Evolutionary conservation across 2,888 invertebrate species (phyloP), one percentile per base, ranked within the genome.

Genomic region (Tolmerus cingulatus): DNA sequence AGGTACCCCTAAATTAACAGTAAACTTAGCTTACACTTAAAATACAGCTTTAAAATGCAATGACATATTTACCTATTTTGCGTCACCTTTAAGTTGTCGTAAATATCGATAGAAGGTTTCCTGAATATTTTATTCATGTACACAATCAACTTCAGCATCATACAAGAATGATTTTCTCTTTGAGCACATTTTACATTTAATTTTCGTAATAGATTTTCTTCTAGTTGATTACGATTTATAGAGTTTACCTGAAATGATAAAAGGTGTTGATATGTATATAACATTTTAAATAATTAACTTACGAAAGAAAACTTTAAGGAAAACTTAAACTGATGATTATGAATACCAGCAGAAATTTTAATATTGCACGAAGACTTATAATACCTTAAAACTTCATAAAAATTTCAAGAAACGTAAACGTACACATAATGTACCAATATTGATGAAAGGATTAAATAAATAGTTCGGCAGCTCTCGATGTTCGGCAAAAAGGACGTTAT

Each of bases 121-220:
- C 97, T 95, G 90, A 97, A 93, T 92, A 97, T 94, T 89, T 95
- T 94, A 93, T 97, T 97, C 93, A 97, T 96, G 91, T 97, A 97
- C 23, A 96, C 95, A 57, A 97, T 95, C 90, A 97, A 92, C 92
- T 97, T 97, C 27, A 96, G 93, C 94, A 97, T 97, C 91, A 96
- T 95, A 91, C 97, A 97, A 9, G 97, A 96, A 55, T 96, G 96
- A 77, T 96, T 95, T 90, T 97, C 97, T 86, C 95, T 94, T 89
- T 96, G 95, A 5, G 95, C 94, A 91, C 97, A 97, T 93, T 96
- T 97, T 89, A 94, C 93, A 91, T 96, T 97, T 57, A 97, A 93
- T 89, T 96, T 97, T 77, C 95, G 94, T 89, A 96, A 93, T 14
- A 97, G 93, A 30, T 95, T 94, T 89, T 96, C 96, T 92, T 97